phyloP scores from a whole-genome alignment of 2,888 invertebrate species.

The Folsomia manolachei region DNA sequence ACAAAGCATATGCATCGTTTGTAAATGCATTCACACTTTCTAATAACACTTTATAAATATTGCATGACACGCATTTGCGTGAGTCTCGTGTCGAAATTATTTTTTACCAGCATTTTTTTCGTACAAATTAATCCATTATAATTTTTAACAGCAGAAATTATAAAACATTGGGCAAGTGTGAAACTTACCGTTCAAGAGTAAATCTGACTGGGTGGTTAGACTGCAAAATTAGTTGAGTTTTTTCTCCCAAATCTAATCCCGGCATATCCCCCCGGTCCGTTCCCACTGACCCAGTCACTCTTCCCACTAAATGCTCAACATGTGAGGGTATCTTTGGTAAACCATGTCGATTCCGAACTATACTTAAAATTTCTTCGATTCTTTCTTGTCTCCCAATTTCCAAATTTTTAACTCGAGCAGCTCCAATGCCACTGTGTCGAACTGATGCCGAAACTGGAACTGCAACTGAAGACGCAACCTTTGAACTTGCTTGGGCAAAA shows the following conservation, averaged over 20 bases:
- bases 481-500: neutral
- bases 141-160: too few species aligned
- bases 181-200: slow-evolving; percentile 43
- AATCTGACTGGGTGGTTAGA: slow-evolving; percentile 47
- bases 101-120: too few species aligned
- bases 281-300: slow-evolving; percentile 17
- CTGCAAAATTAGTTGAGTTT: slow-evolving; percentile 46
- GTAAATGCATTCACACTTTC: too few species aligned
- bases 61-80: too few species aligned
- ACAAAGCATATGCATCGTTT: too few species aligned
- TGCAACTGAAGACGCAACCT: neutral
- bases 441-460: neutral
- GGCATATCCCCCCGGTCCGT: slow-evolving; percentile 29
- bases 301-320: slow-evolving; percentile 44
- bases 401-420: neutral
- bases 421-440: slow-evolving; percentile 7
- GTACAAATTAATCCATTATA: too few species aligned
- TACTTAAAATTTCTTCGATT: slow-evolving; percentile 28
- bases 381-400: slow-evolving; percentile 12
- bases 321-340: slow-evolving; percentile 35
- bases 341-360: slow-evolving; percentile 35
- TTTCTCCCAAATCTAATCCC: slow-evolving; percentile 42
- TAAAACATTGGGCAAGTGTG: too few species aligned
- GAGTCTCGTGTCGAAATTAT: too few species aligned
- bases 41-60: too few species aligned